Evolutionary conservation across 2,113 vertebrate species (phyloP).

Genomic region (Ia io): DNA sequence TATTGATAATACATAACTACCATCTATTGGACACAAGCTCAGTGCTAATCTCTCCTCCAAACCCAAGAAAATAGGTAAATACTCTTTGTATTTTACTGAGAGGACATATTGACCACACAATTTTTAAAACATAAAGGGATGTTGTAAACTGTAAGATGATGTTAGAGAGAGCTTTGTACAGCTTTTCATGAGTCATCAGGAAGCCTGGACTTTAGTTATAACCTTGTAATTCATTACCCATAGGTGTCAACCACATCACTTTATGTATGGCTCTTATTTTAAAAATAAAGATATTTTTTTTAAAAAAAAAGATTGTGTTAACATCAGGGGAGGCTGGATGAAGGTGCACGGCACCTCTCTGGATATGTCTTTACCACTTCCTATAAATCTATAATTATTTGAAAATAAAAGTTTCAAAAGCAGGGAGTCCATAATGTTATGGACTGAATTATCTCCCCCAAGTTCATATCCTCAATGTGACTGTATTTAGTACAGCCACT

Average conservation of each 20-base stretch:
- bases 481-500: neutral
- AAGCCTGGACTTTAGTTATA: neutral
- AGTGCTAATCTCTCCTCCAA: neutral
- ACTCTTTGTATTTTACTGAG: neutral
- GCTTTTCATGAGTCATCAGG: neutral
- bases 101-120: neutral
- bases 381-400: neutral
- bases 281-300: neutral
- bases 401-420: conserved; percentile 10
- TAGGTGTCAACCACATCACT: neutral
- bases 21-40: neutral
- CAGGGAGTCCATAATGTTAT: neutral
- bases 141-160: neutral
- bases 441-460: neutral
- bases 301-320: neutral
- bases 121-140: neutral
- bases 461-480: neutral
- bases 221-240: neutral
- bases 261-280: neutral
- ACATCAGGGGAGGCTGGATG: neutral
- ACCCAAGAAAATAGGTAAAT: neutral
- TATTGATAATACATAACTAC: neutral
- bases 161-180: neutral
- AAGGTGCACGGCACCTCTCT: neutral
- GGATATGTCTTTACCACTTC: neutral